Evolutionary conservation across 2,888 invertebrate species (phyloP).

Genomic region (Cosmia trapezina): DNA sequence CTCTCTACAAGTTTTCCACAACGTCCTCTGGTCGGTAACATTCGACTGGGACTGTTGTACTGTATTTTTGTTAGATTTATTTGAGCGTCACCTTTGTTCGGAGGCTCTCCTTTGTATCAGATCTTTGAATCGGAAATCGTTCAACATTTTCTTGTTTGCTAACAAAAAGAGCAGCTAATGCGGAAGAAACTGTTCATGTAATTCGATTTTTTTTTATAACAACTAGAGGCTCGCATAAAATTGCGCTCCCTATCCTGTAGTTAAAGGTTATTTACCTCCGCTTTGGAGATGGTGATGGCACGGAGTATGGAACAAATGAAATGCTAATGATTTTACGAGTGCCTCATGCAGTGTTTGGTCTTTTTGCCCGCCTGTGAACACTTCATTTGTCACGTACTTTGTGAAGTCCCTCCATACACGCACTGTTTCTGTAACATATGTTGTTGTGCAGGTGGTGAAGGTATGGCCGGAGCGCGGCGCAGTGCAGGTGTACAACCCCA

Average conservation of each 20-base stretch:
- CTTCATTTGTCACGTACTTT: slow-evolving; percentile 11
- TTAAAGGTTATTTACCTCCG: slow-evolving; percentile 23
- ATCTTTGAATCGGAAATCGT: slow-evolving; percentile 44
- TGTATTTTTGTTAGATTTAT: slow-evolving; percentile 30
- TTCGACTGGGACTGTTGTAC: slow-evolving; percentile 1
- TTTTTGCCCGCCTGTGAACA: neutral
- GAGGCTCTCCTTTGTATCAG: slow-evolving; percentile 34
- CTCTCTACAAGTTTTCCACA: slow-evolving; percentile 24
- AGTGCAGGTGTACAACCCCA: slow-evolving; percentile 97
- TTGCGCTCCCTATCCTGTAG: slow-evolving; percentile 10
- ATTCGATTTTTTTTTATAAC: slow-evolving; percentile 22
- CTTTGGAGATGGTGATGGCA: slow-evolving; percentile 32
- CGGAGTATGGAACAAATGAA: slow-evolving; percentile 22
- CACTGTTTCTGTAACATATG: slow-evolving; percentile 7
- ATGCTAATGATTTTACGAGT: slow-evolving; percentile 1
- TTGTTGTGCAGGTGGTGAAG: slow-evolving; percentile 92
- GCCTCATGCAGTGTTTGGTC: neutral
- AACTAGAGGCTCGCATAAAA: neutral
- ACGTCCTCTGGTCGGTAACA: slow-evolving; percentile 16
- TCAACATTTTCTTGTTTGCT: slow-evolving; percentile 44
- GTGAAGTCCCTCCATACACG: neutral
- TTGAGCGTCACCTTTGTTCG: slow-evolving; percentile 35
- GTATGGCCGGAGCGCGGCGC: slow-evolving; percentile 96
- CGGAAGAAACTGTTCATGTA: slow-evolving; percentile 35
- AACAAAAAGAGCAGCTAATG: slow-evolving; percentile 51